Conservation (phyloP, 2,888 invertebrate genomes). For the Chirona hameri region DNA sequence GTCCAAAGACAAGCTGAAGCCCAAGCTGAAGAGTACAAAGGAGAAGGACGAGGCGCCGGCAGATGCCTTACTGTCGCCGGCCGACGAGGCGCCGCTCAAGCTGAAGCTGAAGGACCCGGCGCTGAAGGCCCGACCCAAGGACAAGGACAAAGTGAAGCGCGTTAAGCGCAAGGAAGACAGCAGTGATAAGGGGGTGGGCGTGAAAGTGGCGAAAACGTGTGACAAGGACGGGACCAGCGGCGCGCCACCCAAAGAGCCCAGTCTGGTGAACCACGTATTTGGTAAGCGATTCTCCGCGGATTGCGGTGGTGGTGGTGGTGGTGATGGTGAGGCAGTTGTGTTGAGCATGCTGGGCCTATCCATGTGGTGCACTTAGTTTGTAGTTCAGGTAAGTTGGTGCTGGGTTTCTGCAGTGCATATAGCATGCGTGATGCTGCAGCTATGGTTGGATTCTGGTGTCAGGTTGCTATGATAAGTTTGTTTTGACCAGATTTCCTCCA, state of each 20-base stretch:
- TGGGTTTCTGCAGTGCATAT: too few relatives aligned
- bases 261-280: not conserved
- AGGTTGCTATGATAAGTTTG: too few relatives aligned
- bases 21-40: conserved; percentile 9
- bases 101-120: conserved; percentile 32
- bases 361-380: too few relatives aligned
- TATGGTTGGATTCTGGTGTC: too few relatives aligned
- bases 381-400: too few relatives aligned
- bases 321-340: too few relatives aligned
- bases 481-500: too few relatives aligned
- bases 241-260: not conserved
- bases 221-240: conserved; percentile 1
- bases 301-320: too few relatives aligned
- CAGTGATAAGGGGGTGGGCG: not conserved
- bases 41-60: not conserved
- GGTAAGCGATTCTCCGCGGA: not conserved
- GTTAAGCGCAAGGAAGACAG: conserved; percentile 25
- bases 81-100: conserved; percentile 34
- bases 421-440: too few relatives aligned
- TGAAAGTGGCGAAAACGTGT: not conserved
- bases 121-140: not conserved
- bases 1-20: conserved; percentile 24
- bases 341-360: too few relatives aligned
- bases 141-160: conserved; percentile 28
- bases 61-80: not conserved